Evolutionary conservation across 2,888 invertebrate genomes (phyloP), one percentile per base, ranked within the genome.

Genomic region (Drosophila borealis): DNA sequence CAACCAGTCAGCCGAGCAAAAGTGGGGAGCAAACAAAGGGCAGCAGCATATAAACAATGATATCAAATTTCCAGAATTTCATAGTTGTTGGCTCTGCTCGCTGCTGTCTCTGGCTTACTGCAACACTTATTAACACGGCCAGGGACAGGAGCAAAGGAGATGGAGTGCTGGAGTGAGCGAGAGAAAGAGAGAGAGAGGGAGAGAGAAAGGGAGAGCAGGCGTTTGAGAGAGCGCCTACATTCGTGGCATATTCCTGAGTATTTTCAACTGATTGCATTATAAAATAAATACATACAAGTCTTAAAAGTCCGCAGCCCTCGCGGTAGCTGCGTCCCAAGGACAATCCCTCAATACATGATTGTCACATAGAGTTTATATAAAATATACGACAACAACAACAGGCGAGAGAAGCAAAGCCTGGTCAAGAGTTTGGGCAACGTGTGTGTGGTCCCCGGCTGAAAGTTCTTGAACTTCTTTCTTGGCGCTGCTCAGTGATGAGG

Each of bases 1-100:
- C 63, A 71, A 37, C 60, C 70, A 60, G 68, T 53, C 56, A 66
- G 70, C 62, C 57, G 57, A 64, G 57, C 70, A 77, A 83, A 83
- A 87, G 85, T 85, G 85, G 85, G 86, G 78, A 83, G 81, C 86
- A 88, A 85, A 85, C 83, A 88, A 85, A 85, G 70, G 81, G 66
- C 64, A 76, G 71, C 74, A 85, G 78, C 78, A 86, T 86, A 88
- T 88, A 86, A 88, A 86, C 88, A 85, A 85, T 88, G 80, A 85
- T 88, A 85, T 85, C 88, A 69, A 75, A 66, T 85, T 85, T 81
- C 85, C 67, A 78, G 70, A 78, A 83, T 82, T 82, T 82, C 86
- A 82, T 85, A 74, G 81, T 81, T 85, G 73, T 79, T 72, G 77
- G 74, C 61, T 70, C 62, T 74, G 66, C 66, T 64, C 57, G 63